Conservation (phyloP, 2,113 vertebrate genomes). For the Amphiprion percula region DNA sequence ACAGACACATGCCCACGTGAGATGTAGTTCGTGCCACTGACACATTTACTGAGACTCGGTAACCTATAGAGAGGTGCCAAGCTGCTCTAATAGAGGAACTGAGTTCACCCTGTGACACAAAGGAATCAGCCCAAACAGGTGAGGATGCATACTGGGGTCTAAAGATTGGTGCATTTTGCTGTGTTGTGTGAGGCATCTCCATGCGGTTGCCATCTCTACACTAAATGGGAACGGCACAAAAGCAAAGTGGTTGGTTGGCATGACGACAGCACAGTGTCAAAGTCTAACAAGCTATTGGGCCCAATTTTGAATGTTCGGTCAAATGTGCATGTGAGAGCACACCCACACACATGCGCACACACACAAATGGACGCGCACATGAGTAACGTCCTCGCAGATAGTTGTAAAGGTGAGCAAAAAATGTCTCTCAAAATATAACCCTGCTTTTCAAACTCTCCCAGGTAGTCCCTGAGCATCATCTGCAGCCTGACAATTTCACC, state of each 20-base stretch:
- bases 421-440: slow-evolving; percentile 54
- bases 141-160: slow-evolving; percentile 50
- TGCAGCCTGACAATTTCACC: slow-evolving; percentile 50
- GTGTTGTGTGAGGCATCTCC: slow-evolving; percentile 56
- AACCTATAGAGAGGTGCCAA: slow-evolving; percentile 7
- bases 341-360: slow-evolving; percentile 30
- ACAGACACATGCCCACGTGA: slow-evolving; percentile 3
- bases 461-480: slow-evolving; percentile 34
- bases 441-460: slow-evolving; percentile 23
- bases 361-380: slow-evolving; percentile 6
- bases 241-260: slow-evolving; percentile 73
- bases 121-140: slow-evolving; percentile 14
- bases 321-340: slow-evolving; percentile 57
- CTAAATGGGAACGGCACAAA: slow-evolving; percentile 71
- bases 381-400: slow-evolving; percentile 40
- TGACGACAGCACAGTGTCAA: slow-evolving; percentile 68
- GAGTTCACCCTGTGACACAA: slow-evolving; percentile 28
- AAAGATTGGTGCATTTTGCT: slow-evolving; percentile 62
- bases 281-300: slow-evolving; percentile 65
- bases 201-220: slow-evolving; percentile 71
- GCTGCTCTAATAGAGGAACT: neutral
- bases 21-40: slow-evolving; percentile 4
- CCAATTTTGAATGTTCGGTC: slow-evolving; percentile 77
- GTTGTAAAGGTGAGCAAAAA: slow-evolving; percentile 64
- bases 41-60: slow-evolving; percentile 25